Conservation (phyloP, 2,888 invertebrate genomes). For the Rugalucina vietnamica region DNA sequence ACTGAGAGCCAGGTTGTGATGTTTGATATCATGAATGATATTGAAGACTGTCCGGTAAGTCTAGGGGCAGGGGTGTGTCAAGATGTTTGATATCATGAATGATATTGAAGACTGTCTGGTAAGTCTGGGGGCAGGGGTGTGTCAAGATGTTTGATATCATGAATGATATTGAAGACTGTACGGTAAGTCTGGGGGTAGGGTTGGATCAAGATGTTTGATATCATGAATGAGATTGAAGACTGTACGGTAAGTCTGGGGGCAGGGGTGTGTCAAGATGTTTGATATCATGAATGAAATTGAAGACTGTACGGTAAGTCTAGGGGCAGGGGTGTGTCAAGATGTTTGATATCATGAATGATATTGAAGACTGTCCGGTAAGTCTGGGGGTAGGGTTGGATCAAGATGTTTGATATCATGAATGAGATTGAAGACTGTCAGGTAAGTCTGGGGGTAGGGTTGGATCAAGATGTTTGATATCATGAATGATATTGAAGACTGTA, state of each 20-base stretch:
- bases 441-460: conserved; percentile 97
- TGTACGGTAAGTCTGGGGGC: conserved; percentile 95
- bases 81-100: conserved; percentile 99
- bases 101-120: conserved; percentile 98
- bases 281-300: conserved; percentile 99
- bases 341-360: conserved; percentile 99
- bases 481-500: conserved; percentile 99
- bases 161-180: conserved; percentile 99
- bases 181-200: conserved; percentile 93
- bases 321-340: conserved; percentile 96
- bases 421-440: conserved; percentile 99
- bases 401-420: conserved; percentile 98
- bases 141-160: conserved; percentile 98
- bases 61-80: conserved; percentile 95
- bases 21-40: conserved; percentile 99
- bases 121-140: conserved; percentile 97
- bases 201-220: conserved; percentile 98
- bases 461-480: conserved; percentile 98
- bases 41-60: conserved; percentile 96
- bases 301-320: conserved; percentile 97
- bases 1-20: conserved; percentile 97
- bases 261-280: too few species aligned
- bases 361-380: conserved; percentile 96
- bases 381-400: conserved; percentile 96
- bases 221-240: conserved; percentile 98